Base-by-base conservation (phyloP, 2,888 invertebrate species). In the Teinopalpus imperialis region DNA sequence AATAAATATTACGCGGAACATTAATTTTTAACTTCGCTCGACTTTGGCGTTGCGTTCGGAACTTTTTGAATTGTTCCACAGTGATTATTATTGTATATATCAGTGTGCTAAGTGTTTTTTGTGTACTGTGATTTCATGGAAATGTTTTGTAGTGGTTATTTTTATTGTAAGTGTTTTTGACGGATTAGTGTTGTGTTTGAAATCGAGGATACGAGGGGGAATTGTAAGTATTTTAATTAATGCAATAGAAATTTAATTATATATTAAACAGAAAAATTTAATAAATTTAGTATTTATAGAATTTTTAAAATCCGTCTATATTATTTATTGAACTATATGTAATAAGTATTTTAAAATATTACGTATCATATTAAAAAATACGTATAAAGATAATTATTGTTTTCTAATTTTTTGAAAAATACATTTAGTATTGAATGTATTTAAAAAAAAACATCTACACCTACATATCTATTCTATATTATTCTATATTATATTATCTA, bases 1-100 rank as follows among this genome's bases (percentile, higher is more conserved):
- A 23, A 39, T 26, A 16, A 16, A 24, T 29, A 13, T 26, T 30
- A 37, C 50, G 48, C 46, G 49, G 29, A 44, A 24, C 30, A 46
- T 37, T 32, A 41, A 45, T 44, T 35, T 43, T 50, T 46, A 43
- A 48, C 42, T 52, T 46, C 39, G 44, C 23, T 30, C 32, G 2
- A 32, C 20, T 32, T 18, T 32, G 14, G 10, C 26, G 5, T 20
- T 27, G 31, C 9, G 14, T 37, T 24, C 8, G 29, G 6, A 31
- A 43, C 32, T 31, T 34, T 39, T 16, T 2, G 7, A 13, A 18
- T 5, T 23, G 3, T 23, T 5, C 23, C 2, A 7, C 9, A 0
- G 24, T 31, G 31, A 10, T 41, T 10, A 10, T 39, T 21, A 18
- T 12, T 12, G 10, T 27, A 13, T 23, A 10, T 37, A 24, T 31